These are phyloP conservation scores for Alloplasta piceator DNA, from an alignment of 2,888 invertebrate genomes.

Conservation along the genomic window DNA sequence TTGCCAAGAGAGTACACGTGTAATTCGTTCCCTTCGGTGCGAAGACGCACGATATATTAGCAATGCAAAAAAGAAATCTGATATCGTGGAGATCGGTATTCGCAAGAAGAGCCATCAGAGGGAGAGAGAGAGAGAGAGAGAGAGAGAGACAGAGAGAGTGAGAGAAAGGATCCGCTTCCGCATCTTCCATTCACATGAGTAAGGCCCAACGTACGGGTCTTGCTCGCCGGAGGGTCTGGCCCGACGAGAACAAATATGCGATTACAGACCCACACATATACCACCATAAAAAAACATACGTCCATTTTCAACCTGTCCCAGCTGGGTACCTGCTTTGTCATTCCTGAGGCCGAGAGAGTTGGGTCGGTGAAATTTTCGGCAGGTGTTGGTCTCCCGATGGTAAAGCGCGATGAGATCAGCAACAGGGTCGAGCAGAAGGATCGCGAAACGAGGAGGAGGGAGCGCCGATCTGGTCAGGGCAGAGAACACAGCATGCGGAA, in stretches of 20 bases:
- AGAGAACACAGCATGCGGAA: constrained; percentile 51
- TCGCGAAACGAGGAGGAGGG: background rate
- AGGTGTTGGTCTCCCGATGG: constrained; percentile 52
- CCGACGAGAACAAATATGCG: constrained; percentile 18
- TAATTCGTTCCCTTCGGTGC: background rate
- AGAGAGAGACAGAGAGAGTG: constrained; percentile 16
- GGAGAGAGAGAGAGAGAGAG: constrained; percentile 10
- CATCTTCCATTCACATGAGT: constrained; percentile 50
- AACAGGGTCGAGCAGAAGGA: constrained; percentile 2
- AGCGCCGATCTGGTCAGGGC: constrained; percentile 22
- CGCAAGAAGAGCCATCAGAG: constrained; percentile 21
- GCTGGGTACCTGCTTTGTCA: constrained; percentile 41
- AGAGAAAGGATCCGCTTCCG: constrained; percentile 54
- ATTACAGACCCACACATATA: background rate
- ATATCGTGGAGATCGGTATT: constrained; percentile 56
- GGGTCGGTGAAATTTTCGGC: constrained; percentile 62
- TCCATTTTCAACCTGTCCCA: constrained; percentile 15
- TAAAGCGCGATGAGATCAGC: constrained; percentile 5
- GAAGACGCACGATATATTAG: constrained; percentile 13
- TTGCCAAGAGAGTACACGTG: constrained; percentile 7
- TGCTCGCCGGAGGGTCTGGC: constrained; percentile 32
- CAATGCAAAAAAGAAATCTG: constrained; percentile 56
- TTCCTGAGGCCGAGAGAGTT: constrained; percentile 42
- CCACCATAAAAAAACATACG: background rate
- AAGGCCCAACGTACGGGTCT: constrained; percentile 22